Evolutionary conservation across 2,113 vertebrate species (phyloP).

Genomic region (Epinephelus fuscoguttatus): DNA sequence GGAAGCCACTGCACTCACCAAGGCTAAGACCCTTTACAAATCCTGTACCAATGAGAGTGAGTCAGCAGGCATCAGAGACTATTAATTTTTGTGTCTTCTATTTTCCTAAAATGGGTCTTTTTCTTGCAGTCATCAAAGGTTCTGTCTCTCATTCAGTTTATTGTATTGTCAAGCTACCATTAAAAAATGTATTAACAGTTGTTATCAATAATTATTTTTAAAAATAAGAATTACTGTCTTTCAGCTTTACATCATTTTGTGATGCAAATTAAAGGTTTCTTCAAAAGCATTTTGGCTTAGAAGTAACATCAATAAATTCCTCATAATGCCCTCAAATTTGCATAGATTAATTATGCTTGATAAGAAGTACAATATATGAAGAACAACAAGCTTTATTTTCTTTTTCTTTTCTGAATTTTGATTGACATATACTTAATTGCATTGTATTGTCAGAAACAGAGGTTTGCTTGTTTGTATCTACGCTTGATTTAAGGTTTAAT

Average conservation of each 20-base stretch:
- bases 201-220: background rate
- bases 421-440: background rate
- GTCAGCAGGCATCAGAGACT: slow-evolving; percentile 60
- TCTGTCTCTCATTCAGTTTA: background rate
- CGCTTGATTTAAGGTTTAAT: slow-evolving; percentile 86
- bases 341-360: background rate
- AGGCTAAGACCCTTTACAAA: slow-evolving; percentile 93
- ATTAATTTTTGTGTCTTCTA: slow-evolving; percentile 6
- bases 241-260: background rate
- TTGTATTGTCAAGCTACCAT: slow-evolving; percentile 3
- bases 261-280: slow-evolving; percentile 12
- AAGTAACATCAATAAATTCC: slow-evolving; percentile 2
- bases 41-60: slow-evolving; percentile 96
- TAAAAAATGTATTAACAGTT: background rate
- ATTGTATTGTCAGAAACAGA: background rate
- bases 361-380: background rate
- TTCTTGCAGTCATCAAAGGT: slow-evolving; percentile 6
- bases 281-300: slow-evolving; percentile 8
- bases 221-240: background rate
- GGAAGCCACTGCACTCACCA: slow-evolving; percentile 88
- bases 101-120: slow-evolving; percentile 20
- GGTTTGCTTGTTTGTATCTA: slow-evolving; percentile 2
- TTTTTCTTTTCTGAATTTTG: background rate
- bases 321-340: background rate
- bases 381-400: background rate